Evolutionary conservation across 1,140 invertebrate genomes (phyloP).

Genomic region (Zaprionus gabonicus): DNA sequence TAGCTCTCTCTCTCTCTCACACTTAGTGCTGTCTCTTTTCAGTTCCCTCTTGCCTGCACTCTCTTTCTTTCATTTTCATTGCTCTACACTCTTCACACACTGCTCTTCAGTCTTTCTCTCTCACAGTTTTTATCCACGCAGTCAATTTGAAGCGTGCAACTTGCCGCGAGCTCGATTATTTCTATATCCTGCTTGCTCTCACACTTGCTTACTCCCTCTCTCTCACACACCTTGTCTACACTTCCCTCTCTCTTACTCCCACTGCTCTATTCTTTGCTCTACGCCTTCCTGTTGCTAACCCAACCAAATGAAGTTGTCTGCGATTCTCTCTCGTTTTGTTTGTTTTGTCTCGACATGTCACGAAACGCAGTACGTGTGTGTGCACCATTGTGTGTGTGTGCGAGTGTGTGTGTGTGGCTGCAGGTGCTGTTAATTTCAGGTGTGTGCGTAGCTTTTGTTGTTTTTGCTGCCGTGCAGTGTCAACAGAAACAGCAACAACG

Average conservation of each 20-base stretch:
- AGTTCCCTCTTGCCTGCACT: background rate
- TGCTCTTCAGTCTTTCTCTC: background rate
- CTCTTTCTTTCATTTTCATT: background rate
- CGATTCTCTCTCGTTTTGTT: conserved; percentile 48
- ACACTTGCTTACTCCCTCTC: background rate
- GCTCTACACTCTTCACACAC: background rate
- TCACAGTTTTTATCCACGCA: conserved; percentile 9
- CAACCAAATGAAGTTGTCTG: conserved; percentile 43
- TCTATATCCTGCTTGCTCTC: background rate
- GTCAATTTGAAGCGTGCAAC: conserved; percentile 64
- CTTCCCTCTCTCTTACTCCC: background rate
- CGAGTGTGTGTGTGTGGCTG: conserved; percentile 27
- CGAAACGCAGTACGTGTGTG: conserved; percentile 29
- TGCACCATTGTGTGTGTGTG: background rate
- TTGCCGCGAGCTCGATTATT: conserved; percentile 42
- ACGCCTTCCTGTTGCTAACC: conserved; percentile 14
- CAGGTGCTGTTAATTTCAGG: conserved; percentile 25
- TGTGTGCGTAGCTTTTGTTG: conserved; percentile 35
- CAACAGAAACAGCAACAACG: conserved; percentile 46
- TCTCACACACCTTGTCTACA: background rate
- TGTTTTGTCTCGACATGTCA: conserved; percentile 73
- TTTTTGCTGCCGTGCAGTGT: conserved; percentile 59
- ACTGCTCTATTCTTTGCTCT: background rate
- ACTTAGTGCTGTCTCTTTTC: background rate
- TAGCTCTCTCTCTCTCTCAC: conserved; percentile 11